phyloP scores from a whole-genome alignment of 1,140 invertebrate genomes.

The Temnothorax curvispinosus region DNA sequence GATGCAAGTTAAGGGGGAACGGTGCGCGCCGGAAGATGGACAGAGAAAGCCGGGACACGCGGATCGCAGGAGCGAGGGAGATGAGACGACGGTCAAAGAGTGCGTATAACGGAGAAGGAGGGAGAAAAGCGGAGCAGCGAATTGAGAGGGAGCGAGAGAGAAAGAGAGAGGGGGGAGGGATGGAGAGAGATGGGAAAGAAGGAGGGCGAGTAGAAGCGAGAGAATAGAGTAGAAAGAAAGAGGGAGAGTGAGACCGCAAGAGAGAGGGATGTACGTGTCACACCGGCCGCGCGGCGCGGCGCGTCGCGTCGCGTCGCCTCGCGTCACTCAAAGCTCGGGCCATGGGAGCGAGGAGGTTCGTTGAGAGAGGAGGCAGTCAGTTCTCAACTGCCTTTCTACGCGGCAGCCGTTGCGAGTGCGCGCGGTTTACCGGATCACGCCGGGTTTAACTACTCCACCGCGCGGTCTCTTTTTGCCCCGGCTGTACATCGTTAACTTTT shows the following conservation, averaged over 20 bases:
- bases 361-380: constrained; percentile 80
- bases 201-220: constrained; percentile 34
- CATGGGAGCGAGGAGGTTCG: constrained; percentile 74
- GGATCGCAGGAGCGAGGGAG: constrained; percentile 44
- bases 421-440: constrained; percentile 80
- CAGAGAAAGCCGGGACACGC: constrained; percentile 23
- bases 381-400: constrained; percentile 87
- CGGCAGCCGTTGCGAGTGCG: constrained; percentile 80
- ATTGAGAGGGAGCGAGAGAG: constrained; percentile 32
- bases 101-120: constrained; percentile 38
- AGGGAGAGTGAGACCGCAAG: constrained; percentile 57
- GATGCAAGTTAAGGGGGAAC: constrained; percentile 11
- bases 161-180: constrained; percentile 27
- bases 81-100: constrained; percentile 41
- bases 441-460: constrained; percentile 78
- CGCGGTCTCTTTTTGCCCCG: constrained; percentile 54
- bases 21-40: constrained; percentile 21
- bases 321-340: constrained; percentile 81
- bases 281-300: constrained; percentile 79
- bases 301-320: constrained; percentile 75
- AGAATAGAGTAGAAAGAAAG: not conserved
- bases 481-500: constrained; percentile 27
- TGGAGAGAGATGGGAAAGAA: constrained; percentile 27
- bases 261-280: constrained; percentile 80
- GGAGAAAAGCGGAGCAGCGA: constrained; percentile 30